These are phyloP conservation scores for Podarcis raffonei DNA, from an alignment of 2,113 vertebrate genomes.

Conservation along the genomic window DNA sequence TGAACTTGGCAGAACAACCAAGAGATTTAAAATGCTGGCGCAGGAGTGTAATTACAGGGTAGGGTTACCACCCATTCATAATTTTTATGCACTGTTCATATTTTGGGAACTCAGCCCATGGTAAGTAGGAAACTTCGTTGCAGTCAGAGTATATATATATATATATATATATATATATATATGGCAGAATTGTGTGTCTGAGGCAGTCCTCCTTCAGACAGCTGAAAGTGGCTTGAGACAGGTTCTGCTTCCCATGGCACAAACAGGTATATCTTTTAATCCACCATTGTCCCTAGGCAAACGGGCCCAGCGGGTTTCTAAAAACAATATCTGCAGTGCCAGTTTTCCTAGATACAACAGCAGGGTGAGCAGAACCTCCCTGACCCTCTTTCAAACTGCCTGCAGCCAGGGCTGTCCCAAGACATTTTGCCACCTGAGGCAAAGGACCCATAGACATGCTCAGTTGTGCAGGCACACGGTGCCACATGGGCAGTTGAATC, in stretches of 20 bases:
- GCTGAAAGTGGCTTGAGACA: background rate
- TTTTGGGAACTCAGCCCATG: constrained; percentile 4
- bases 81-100: constrained; percentile 6
- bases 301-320: background rate
- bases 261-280: background rate
- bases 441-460: too few relatives aligned
- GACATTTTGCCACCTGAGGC: too few relatives aligned
- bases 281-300: background rate
- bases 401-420: background rate
- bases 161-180: too few relatives aligned
- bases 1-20: background rate
- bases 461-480: too few relatives aligned
- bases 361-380: background rate
- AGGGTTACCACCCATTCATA: constrained; percentile 5
- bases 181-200: background rate
- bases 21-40: background rate
- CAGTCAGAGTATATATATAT: background rate
- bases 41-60: background rate
- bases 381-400: background rate
- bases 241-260: background rate
- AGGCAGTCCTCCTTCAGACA: background rate
- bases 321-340: background rate
- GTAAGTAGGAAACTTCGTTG: constrained; percentile 7
- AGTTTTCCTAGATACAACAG: background rate
- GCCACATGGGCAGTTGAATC: too few relatives aligned